Evolutionary conservation across 2,888 invertebrate species (phyloP).

Genomic region (Dorcus hopei): DNA sequence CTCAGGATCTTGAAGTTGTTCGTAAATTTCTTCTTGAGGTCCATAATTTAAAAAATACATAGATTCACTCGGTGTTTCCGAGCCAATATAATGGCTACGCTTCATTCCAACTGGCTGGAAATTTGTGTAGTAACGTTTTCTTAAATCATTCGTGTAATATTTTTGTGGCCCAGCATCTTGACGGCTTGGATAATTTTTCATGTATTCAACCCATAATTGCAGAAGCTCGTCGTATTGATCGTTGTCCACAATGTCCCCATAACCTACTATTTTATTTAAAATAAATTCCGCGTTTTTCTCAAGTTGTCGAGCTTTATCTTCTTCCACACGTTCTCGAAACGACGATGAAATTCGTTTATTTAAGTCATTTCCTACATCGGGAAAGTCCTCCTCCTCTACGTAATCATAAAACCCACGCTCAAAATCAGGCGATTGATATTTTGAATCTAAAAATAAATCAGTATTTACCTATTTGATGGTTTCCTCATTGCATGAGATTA

Average conservation of each 20-base stretch:
- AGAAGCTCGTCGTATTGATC: conserved; percentile 52
- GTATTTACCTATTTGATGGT: no score
- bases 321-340: conserved; percentile 56
- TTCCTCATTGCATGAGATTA: neutral
- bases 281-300: conserved; percentile 40
- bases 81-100: conserved; percentile 27
- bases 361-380: conserved; percentile 22
- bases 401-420: conserved; percentile 28
- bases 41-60: conserved; percentile 25
- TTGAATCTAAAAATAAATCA: neutral
- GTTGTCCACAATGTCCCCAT: conserved; percentile 44
- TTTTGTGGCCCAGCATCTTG: conserved; percentile 35
- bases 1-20: conserved; percentile 6
- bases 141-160: conserved; percentile 14
- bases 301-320: conserved; percentile 50
- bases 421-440: neutral
- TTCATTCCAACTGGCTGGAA: conserved; percentile 42
- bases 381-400: conserved; percentile 31
- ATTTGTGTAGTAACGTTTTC: conserved; percentile 27
- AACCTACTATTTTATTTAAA: conserved; percentile 45
- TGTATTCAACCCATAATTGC: conserved; percentile 59
- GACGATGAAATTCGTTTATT: conserved; percentile 51
- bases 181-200: conserved; percentile 47
- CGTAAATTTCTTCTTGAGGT: conserved; percentile 27
- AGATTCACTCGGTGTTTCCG: conserved; percentile 24